These are phyloP conservation scores for Eupithecia insigniata DNA, from an alignment of 2,888 invertebrate species.

Conservation along the genomic window DNA sequence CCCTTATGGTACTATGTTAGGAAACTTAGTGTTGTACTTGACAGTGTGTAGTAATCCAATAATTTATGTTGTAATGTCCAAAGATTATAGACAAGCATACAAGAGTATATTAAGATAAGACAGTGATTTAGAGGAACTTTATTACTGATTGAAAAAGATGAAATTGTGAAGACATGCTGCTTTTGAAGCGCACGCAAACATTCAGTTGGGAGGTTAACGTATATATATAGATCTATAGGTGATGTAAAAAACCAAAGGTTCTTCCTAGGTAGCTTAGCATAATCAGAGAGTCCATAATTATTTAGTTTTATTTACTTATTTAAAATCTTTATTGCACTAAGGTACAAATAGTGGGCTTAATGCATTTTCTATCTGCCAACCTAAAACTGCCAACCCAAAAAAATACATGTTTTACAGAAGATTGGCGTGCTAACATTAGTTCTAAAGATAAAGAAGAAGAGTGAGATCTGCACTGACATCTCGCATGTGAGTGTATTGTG, in stretches of 20 bases:
- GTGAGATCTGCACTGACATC: too few relatives aligned
- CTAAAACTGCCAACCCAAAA: too few relatives aligned
- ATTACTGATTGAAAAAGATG: not conserved
- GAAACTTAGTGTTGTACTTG: constrained; percentile 30
- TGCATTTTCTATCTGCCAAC: too few relatives aligned
- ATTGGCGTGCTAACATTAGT: too few relatives aligned
- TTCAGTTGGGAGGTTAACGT: not conserved
- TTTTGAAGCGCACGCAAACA: not conserved
- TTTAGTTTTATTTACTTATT: too few relatives aligned
- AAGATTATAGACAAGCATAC: constrained; percentile 40
- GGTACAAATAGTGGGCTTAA: too few relatives aligned
- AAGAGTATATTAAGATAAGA: constrained; percentile 25
- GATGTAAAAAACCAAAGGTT: not conserved
- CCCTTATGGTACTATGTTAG: constrained; percentile 26
- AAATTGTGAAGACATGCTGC: not conserved
- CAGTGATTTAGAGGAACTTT: not conserved
- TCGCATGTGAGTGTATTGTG: too few relatives aligned
- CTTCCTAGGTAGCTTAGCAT: not conserved
- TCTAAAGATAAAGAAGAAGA: too few relatives aligned
- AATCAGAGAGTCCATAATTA: not conserved
- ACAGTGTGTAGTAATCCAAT: constrained; percentile 38
- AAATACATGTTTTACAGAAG: too few relatives aligned
- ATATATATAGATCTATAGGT: not conserved
- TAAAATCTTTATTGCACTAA: too few relatives aligned
- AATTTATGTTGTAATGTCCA: constrained; percentile 40